phyloP scores from a whole-genome alignment of 2,797 vertebrate species.

The Vireo griseus region DNA sequence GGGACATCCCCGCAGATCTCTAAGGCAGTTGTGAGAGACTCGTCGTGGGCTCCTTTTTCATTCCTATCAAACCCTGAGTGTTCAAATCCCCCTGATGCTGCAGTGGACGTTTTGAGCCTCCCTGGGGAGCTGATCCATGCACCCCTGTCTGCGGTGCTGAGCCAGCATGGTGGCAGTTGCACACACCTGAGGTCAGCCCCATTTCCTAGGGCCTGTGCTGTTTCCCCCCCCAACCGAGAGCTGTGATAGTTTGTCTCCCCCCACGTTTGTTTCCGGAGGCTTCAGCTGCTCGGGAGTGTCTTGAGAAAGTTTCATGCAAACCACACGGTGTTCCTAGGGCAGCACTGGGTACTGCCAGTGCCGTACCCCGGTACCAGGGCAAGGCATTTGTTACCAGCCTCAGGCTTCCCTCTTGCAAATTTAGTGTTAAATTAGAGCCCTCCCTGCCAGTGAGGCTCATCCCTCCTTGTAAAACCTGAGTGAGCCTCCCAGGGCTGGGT shows the following conservation, averaged over 20 bases:
- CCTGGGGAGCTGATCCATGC: background rate
- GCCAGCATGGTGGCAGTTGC: background rate
- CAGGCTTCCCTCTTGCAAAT: background rate
- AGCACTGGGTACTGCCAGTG: background rate
- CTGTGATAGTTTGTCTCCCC: background rate
- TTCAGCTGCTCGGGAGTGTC: background rate
- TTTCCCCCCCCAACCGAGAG: background rate
- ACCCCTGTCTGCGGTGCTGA: rapidly evolving
- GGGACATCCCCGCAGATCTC: rapidly evolving
- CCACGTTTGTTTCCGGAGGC: background rate
- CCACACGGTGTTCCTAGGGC: background rate
- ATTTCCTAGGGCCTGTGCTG: background rate
- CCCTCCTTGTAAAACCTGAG: background rate
- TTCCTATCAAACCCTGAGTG: background rate
- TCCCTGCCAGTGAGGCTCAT: background rate
- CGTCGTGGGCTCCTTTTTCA: rapidly evolving
- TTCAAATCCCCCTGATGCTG: background rate
- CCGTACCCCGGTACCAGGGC: background rate
- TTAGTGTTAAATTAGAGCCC: background rate
- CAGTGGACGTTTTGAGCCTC: background rate
- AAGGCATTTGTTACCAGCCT: background rate
- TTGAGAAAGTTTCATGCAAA: background rate
- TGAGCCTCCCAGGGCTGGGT: background rate
- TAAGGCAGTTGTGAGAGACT: background rate
- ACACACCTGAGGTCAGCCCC: rapidly evolving